A percentile compares a stretch with the other conserved stretches of the same genome.
Evolutionary conservation across 2,113 vertebrate species (phyloP).

Genomic region (Macroglossus sobrinus): DNA sequence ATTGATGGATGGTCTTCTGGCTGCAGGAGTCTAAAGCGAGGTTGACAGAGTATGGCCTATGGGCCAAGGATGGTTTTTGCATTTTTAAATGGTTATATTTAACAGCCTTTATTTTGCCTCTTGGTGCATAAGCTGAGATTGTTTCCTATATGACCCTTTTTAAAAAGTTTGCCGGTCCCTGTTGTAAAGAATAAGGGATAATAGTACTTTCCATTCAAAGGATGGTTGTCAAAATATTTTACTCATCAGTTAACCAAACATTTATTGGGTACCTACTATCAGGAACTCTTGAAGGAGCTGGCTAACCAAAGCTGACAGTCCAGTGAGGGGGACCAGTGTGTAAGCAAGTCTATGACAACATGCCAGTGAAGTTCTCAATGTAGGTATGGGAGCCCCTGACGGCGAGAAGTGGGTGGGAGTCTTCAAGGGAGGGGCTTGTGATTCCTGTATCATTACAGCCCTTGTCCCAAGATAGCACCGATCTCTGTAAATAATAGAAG

Average conservation of each 20-base stretch:
- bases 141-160: background rate
- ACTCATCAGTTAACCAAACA: background rate
- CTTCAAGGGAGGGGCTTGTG: background rate
- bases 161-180: background rate
- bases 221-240: background rate
- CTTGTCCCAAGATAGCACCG: background rate
- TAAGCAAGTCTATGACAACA: fast-evolving
- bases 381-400: fast-evolving
- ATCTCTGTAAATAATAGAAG: background rate
- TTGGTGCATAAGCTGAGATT: background rate
- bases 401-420: fast-evolving
- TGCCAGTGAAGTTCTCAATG: fast-evolving
- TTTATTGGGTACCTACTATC: background rate
- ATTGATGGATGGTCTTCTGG: background rate
- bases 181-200: background rate
- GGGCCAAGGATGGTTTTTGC: background rate
- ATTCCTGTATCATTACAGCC: background rate
- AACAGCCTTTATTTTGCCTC: background rate
- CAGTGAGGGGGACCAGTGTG: fast-evolving
- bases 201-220: background rate
- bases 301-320: background rate
- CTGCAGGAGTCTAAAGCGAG: background rate
- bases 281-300: background rate
- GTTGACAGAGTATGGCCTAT: background rate
- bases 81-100: background rate